Conservation (phyloP, 2,888 invertebrate genomes). For the Subacronicta megacephala region DNA sequence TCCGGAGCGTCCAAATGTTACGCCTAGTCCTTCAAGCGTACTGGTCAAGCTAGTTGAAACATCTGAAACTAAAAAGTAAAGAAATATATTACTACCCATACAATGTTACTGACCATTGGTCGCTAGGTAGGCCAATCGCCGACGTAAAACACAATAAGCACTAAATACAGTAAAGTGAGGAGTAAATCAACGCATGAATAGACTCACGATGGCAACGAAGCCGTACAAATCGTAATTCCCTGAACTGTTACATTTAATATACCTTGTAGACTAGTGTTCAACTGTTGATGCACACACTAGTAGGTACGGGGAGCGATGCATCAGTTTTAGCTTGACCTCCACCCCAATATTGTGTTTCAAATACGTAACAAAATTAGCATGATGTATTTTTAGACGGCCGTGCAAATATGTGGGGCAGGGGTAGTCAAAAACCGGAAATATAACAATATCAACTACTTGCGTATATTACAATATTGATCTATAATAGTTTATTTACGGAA, state of each 20-base stretch:
- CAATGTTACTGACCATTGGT: constrained; percentile 11
- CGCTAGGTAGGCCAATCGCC: constrained; percentile 21
- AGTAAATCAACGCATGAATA: constrained; percentile 63
- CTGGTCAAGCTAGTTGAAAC: neutral
- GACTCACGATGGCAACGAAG: constrained; percentile 58
- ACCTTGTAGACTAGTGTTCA: constrained; percentile 35
- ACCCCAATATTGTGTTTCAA: constrained; percentile 16
- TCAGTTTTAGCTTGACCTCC: constrained; percentile 30
- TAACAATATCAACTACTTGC: neutral
- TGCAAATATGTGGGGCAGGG: constrained; percentile 20
- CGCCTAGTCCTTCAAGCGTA: neutral
- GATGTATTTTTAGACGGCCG: constrained; percentile 24
- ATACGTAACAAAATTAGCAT: constrained; percentile 6
- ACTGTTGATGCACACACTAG: constrained; percentile 26
- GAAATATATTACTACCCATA: constrained; percentile 2
- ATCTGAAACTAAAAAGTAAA: neutral
- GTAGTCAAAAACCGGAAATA: neutral
- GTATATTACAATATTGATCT: too few relatives aligned
- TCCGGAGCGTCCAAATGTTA: neutral
- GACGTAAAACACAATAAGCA: constrained; percentile 47
- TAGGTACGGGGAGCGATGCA: constrained; percentile 2
- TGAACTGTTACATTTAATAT: constrained; percentile 54
- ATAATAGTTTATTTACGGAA: too few relatives aligned
- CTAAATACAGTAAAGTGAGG: constrained; percentile 53
- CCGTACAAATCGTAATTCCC: constrained; percentile 54